Evolutionary conservation across 2,113 vertebrate species (phyloP), one percentile per base, ranked within the genome.

Genomic region (Hypomesus transpacificus): DNA sequence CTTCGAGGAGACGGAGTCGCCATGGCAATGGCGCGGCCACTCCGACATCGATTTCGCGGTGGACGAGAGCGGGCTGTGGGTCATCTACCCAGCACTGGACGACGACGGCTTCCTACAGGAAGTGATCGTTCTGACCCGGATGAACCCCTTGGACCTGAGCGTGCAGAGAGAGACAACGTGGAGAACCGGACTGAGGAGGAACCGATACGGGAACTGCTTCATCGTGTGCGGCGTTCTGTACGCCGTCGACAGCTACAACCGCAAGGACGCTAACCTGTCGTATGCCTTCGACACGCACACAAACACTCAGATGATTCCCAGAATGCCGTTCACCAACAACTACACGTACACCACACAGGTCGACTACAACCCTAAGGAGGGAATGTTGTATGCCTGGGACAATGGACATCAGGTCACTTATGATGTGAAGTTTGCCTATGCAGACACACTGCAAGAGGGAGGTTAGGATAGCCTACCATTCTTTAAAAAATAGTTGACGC

Each of bases 261-360:
- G 91, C 78, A 92, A 84, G 66, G 92, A 96, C 0, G 95, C 95
- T 84, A 95, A 95, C 82, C 94, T 99, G 87, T 95, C 95, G 26
- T 98, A 99, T 0, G 97, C 97, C 80, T 99, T 96, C 0, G 97
- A 99, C 90, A 99, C 97, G 0, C 97, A 99, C 92, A 99, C 97
- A 81, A 97, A 97, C 88, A 99, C 97, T 0, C 97, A 98, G 87
- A 96, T 96, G 82, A 89, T 92, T 73, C 96, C 96, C 31, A 91
- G 95, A 70, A 91, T 98, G 86, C 96, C 97, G 24, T 98, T 99
- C 58, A 94, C 92, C 85, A 99, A 97, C 0, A 94, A 95, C 81
- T 97, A 95, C 0, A 93, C 95, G 59, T 94, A 96, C 77, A 97
- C 94, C 70, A 98, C 97, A 0, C 97, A 99, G 90, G 92, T 98